Conservation (phyloP, 2,113 vertebrate genomes). For the Callipepla squamata region DNA sequence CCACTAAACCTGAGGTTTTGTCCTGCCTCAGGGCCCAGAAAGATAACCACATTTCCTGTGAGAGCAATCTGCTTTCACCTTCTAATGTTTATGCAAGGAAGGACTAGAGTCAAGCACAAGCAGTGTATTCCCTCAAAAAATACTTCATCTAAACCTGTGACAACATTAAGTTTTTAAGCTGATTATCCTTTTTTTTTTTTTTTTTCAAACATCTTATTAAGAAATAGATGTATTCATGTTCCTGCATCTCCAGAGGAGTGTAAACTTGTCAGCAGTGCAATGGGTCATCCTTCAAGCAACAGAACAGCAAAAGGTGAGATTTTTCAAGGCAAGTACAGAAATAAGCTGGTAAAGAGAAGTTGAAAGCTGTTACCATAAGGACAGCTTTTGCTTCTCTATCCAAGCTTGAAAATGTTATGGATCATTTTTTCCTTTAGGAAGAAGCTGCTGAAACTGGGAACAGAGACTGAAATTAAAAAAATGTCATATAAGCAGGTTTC, state of each 20-base stretch:
- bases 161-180: background rate
- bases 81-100: background rate
- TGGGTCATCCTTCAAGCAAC: background rate
- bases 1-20: background rate
- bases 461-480: background rate
- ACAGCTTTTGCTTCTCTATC: background rate
- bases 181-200: background rate
- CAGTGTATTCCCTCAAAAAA: background rate
- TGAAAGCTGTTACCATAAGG: background rate
- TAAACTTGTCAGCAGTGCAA: background rate
- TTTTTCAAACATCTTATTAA: background rate
- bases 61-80: background rate
- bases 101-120: background rate
- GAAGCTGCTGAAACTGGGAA: background rate
- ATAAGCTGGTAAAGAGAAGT: background rate
- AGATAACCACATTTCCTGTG: fast-evolving
- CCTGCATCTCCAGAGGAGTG: background rate
- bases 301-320: background rate
- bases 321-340: background rate
- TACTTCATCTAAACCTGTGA: background rate
- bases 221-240: background rate
- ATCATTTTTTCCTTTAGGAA: background rate
- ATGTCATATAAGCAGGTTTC: background rate
- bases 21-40: background rate
- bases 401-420: background rate